A percentile compares a stretch with the other conserved stretches of the same genome.
Evolutionary conservation across 2,113 vertebrate species (phyloP).

Genomic region (Macquaria australasica): DNA sequence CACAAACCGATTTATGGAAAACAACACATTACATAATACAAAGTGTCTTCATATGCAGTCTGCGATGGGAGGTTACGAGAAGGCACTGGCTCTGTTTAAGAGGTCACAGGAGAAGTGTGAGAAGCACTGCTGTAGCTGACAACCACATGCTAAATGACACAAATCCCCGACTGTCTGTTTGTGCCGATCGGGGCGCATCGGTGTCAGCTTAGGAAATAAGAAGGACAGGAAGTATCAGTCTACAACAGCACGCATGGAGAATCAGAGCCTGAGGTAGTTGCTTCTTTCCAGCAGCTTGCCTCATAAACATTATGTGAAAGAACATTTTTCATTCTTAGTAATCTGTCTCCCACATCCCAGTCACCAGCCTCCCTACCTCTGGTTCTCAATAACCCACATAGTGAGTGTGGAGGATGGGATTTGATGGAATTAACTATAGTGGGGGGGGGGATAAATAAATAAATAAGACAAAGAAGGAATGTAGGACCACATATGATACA

Average conservation of each 20-base stretch:
- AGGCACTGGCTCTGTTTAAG: neutral
- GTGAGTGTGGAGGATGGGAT: conserved; percentile 83
- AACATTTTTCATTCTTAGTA: conserved; percentile 67
- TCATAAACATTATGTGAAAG: conserved; percentile 56
- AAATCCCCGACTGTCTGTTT: conserved; percentile 48
- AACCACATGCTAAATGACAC: conserved; percentile 53
- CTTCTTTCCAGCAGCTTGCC: conserved; percentile 50
- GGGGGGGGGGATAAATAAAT: conserved; percentile 50
- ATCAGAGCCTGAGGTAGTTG: conserved; percentile 57
- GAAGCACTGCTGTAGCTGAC: conserved; percentile 10
- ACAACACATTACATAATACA: neutral
- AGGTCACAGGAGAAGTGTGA: conserved; percentile 16
- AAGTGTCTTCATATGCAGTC: neutral
- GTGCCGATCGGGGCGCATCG: conserved; percentile 18
- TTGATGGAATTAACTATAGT: conserved; percentile 71
- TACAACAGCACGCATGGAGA: conserved; percentile 46
- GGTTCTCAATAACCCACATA: conserved; percentile 77
- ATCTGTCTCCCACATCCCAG: conserved; percentile 71
- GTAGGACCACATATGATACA: conserved; percentile 19
- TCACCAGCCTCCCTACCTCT: conserved; percentile 62
- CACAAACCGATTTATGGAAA: neutral
- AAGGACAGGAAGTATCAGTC: conserved; percentile 46
- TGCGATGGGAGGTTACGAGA: neutral
- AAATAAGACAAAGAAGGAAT: conserved; percentile 48
- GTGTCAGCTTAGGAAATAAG: conserved; percentile 49